These are phyloP conservation scores for Karalla daura DNA, from an alignment of 2,797 vertebrate species.

Conservation along the genomic window DNA sequence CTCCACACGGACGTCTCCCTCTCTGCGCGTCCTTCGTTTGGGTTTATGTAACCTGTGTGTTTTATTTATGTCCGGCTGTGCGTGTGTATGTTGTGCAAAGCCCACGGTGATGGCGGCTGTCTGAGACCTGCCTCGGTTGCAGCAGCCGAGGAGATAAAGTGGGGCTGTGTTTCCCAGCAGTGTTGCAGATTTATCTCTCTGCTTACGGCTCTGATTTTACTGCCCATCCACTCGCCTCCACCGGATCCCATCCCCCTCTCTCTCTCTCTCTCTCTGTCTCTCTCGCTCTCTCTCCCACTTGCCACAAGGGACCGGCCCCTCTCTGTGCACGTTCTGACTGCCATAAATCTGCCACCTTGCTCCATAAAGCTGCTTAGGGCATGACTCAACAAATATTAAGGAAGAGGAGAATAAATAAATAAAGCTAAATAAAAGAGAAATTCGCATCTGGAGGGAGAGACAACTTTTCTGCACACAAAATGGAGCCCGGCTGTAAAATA, in stretches of 20 bases:
- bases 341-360: constrained; percentile 75
- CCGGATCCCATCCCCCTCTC: constrained; percentile 45
- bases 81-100: constrained; percentile 32
- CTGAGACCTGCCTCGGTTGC: constrained; percentile 50
- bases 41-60: constrained; percentile 61
- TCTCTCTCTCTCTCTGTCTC: constrained; percentile 12
- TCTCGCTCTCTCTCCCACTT: constrained; percentile 46
- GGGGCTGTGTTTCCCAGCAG: constrained; percentile 68
- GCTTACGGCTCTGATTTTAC: constrained; percentile 76
- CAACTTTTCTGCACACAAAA: constrained; percentile 69
- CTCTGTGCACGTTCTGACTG: constrained; percentile 51
- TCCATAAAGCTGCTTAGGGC: constrained; percentile 77
- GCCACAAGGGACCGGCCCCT: constrained; percentile 53
- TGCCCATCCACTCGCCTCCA: constrained; percentile 61
- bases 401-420: constrained; percentile 77
- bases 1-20: constrained; percentile 1
- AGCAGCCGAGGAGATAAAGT: constrained; percentile 72
- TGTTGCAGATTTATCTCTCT: constrained; percentile 81
- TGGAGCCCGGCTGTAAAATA: constrained; percentile 70
- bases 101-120: constrained; percentile 38
- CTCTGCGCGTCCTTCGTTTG: constrained; percentile 16
- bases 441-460: constrained; percentile 51
- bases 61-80: constrained; percentile 58
- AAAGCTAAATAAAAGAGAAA: constrained; percentile 71
- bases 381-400: constrained; percentile 82